These are phyloP conservation scores for Emydoidea blandingii DNA, from an alignment of 2,797 vertebrate species.

Conservation along the genomic window DNA sequence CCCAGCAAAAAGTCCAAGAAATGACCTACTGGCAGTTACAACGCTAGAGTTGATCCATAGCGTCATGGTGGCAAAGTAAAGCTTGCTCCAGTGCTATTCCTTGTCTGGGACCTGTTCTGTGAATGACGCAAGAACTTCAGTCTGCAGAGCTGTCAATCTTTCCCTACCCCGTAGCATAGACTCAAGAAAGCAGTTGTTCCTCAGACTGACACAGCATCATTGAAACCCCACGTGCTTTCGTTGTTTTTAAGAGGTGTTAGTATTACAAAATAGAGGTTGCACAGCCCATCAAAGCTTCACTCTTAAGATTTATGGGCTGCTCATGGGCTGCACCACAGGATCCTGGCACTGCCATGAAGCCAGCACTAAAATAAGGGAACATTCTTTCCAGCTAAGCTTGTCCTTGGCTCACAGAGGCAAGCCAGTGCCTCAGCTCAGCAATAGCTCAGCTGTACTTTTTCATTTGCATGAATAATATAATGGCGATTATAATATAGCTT, in stretches of 20 bases:
- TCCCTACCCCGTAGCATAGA: neutral
- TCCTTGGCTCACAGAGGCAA: neutral
- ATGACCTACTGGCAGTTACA: rapidly evolving
- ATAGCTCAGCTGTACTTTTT: neutral
- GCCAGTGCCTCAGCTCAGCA: neutral
- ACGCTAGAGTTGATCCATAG: rapidly evolving
- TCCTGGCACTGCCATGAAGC: rapidly evolving
- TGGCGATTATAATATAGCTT: neutral
- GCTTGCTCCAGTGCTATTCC: neutral
- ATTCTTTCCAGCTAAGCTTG: neutral
- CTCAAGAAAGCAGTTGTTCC: neutral
- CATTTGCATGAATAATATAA: neutral
- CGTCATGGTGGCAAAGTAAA: rapidly evolving
- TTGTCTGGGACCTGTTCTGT: rapidly evolving
- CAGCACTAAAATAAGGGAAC: neutral
- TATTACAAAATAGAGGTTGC: neutral
- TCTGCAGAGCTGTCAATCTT: neutral
- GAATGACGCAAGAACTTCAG: neutral
- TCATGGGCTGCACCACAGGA: neutral
- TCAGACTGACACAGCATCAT: neutral
- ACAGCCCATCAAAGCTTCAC: neutral
- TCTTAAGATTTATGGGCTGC: neutral
- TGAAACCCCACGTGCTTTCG: neutral
- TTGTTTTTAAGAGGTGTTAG: neutral
- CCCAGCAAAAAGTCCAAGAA: neutral